A percentile compares a stretch with the other conserved stretches of the same genome.
These are phyloP conservation scores for Borostomias antarcticus DNA, from an alignment of 2,797 vertebrate species.

Conservation along the genomic window DNA sequence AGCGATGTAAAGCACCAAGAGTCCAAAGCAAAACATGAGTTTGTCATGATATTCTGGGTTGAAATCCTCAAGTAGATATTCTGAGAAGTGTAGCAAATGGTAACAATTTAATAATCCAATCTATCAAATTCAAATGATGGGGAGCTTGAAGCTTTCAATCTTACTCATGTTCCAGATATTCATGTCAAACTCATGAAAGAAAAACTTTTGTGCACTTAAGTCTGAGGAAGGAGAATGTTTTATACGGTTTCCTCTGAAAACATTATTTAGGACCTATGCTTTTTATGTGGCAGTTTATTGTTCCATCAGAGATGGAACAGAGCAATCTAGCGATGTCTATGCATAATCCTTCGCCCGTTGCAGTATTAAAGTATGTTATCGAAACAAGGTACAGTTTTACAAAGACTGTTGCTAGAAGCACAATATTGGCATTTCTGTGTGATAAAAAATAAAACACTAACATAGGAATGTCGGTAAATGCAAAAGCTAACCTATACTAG, in stretches of 20 bases:
- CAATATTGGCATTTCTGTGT: conserved; percentile 25
- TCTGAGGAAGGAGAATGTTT: background rate
- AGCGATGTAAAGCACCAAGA: conserved; percentile 33
- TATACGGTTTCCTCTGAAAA: conserved; percentile 17
- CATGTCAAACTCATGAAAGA: conserved; percentile 12
- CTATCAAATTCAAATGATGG: conserved; percentile 18
- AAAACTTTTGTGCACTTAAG: conserved; percentile 42
- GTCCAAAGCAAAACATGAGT: conserved; percentile 15
- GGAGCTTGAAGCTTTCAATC: conserved; percentile 14
- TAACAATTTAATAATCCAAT: no score
- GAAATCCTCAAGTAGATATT: conserved; percentile 12
- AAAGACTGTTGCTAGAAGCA: conserved; percentile 40
- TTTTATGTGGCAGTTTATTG: conserved; percentile 18
- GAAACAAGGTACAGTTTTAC: conserved; percentile 44
- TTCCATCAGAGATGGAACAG: conserved; percentile 16
- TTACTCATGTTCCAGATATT: background rate
- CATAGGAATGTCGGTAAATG: conserved; percentile 43
- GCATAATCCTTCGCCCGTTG: conserved; percentile 37
- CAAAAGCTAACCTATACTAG: conserved; percentile 39
- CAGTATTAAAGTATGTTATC: conserved; percentile 37
- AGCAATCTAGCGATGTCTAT: conserved; percentile 42
- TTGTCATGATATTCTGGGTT: conserved; percentile 19
- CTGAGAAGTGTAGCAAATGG: conserved; percentile 2
- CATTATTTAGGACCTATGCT: conserved; percentile 8
- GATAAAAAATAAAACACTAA: conserved; percentile 16